phyloP scores from a whole-genome alignment of 1,140 invertebrate genomes.

The Pogonognathellus flavescens region DNA sequence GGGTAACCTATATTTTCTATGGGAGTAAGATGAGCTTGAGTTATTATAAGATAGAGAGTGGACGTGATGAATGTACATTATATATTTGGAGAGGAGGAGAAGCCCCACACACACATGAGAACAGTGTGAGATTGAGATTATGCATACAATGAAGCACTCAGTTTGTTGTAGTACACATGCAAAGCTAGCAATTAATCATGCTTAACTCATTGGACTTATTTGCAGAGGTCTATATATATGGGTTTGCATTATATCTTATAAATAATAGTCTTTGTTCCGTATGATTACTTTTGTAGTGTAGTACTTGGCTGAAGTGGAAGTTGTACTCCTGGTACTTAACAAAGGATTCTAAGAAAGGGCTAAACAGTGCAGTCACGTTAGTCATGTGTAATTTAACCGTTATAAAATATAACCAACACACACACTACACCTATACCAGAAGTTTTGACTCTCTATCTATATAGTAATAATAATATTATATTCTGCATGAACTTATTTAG shows the following conservation, averaged over 20 bases:
- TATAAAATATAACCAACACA: no score
- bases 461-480: no score
- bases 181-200: slow-evolving; percentile 39
- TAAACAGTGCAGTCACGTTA: not conserved
- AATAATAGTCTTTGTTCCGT: slow-evolving; percentile 5
- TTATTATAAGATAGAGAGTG: not conserved
- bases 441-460: no score
- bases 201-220: slow-evolving; percentile 32
- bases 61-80: no score
- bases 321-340: not conserved
- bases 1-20: not conserved
- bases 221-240: not conserved
- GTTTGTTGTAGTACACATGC: not conserved
- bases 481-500: no score
- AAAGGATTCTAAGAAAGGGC: slow-evolving; percentile 14
- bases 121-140: slow-evolving; percentile 12
- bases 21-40: not conserved
- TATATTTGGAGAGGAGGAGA: not conserved
- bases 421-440: no score
- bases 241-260: not conserved
- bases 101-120: not conserved
- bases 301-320: not conserved
- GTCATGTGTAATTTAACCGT: not conserved
- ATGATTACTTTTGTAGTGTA: not conserved
- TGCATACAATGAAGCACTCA: slow-evolving; percentile 36